Base-by-base conservation (phyloP, 1,140 invertebrate species). In the Drosophila kikkawai region DNA sequence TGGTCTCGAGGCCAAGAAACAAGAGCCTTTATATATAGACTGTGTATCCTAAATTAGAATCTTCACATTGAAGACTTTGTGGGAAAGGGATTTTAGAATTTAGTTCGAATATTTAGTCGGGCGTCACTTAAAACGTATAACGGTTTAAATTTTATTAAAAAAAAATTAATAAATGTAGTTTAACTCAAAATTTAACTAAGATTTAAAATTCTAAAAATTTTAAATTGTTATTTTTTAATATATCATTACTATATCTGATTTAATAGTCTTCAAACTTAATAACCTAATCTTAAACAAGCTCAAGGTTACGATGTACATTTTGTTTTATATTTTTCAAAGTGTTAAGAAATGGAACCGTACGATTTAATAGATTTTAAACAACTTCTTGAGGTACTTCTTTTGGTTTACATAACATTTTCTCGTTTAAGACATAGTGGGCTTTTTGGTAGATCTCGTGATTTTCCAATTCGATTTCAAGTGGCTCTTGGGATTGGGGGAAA, bases 1-100 rank as follows among this genome's bases (percentile, higher is more conserved):
- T 67, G 63, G 63, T 53, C 48, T 67, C 67, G 67, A 55, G 67
- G 67, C 67, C 67, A 68, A 68, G 45, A 70, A 70, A 68, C 39
- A 19, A 70, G 67, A 68, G 51, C 48, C 47, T 47, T 50, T 68
- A 67, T 45, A 45, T 32, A 64, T 56, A 70, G 48, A 68, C 13
- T 12, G n/a, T 26, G 13, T 36, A 36, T n/a, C 41, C 19, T 19
- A 47, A 66, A 45, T 47, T 63, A 66, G 22, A 63, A 22, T 26
- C 15, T 11, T 64, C 9, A 29, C 26, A 19, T 13, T 19, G 11
- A 64, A 32, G 19, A 44, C 2, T 19, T 4, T 36, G 26, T 67
- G 44, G 26, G 44, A 1, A 60, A 47, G 36, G 59, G 19, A 48
- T 29, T 29, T 7, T 29, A 29, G 26, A 48, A 19, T 11, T 11